A percentile compares a stretch with the other conserved stretches of the same genome.
These are phyloP conservation scores for Valencia hispanica DNA, from an alignment of 2,797 vertebrate genomes.

Conservation along the genomic window DNA sequence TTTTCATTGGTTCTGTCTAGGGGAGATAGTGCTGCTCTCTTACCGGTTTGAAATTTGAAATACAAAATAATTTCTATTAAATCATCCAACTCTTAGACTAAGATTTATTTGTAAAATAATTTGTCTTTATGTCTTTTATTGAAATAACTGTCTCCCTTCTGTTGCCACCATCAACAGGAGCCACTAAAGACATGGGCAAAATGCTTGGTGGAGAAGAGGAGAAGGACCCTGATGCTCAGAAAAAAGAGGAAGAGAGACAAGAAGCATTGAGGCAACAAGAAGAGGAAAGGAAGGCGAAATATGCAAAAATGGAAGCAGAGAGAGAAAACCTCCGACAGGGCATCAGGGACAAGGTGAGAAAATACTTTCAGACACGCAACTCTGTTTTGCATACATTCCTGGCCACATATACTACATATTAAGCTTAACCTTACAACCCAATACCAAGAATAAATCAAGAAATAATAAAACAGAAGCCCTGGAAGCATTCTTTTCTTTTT, in stretches of 20 bases:
- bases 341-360: constrained; percentile 93
- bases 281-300: constrained; percentile 97
- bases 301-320: constrained; percentile 96
- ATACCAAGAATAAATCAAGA: background rate
- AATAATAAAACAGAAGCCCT: background rate
- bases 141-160: background rate
- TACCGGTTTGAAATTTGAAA: constrained; percentile 24
- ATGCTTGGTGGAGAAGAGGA: constrained; percentile 98
- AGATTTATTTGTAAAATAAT: too few relatives aligned
- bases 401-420: background rate
- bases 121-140: constrained; percentile 19
- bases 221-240: constrained; percentile 96
- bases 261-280: constrained; percentile 96
- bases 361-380: background rate
- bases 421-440: background rate
- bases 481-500: background rate
- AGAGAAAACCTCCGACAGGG: constrained; percentile 95
- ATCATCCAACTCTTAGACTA: constrained; percentile 21
- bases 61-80: constrained; percentile 29
- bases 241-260: constrained; percentile 96
- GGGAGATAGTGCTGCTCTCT: constrained; percentile 26
- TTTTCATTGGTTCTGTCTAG: constrained; percentile 38
- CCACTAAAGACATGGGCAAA: constrained; percentile 99
- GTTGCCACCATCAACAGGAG: constrained; percentile 79
- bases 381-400: too few relatives aligned